Conservation (phyloP, 2,113 vertebrate genomes). For the Nothocercus julius region DNA sequence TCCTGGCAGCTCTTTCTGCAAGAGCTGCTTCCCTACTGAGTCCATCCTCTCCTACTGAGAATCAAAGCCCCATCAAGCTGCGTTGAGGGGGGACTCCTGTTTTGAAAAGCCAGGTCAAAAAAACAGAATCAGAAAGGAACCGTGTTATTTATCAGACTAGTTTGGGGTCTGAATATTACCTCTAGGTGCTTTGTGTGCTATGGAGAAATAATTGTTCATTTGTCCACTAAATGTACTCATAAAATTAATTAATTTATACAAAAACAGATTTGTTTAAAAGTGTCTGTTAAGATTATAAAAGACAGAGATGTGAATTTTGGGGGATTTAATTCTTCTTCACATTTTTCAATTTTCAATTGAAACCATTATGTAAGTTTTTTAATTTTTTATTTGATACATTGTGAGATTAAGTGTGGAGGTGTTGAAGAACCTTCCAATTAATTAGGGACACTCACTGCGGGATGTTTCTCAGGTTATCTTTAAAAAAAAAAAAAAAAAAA, state of each 20-base stretch:
- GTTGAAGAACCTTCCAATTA: neutral
- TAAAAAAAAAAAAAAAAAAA: fast-evolving
- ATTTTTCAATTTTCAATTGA: neutral
- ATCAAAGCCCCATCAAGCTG: slow-evolving; percentile 7
- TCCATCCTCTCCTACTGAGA: neutral
- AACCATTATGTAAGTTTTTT: neutral
- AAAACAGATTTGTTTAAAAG: neutral
- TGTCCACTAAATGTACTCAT: neutral
- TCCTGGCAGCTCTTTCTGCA: neutral
- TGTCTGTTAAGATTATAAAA: neutral
- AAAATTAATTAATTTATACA: neutral
- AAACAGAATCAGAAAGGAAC: neutral
- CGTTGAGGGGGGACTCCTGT: neutral
- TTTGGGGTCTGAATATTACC: neutral
- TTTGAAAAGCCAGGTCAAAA: neutral
- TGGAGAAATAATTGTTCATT: neutral
- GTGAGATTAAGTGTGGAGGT: neutral
- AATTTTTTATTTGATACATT: neutral
- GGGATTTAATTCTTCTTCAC: neutral
- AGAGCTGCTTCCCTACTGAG: slow-evolving; percentile 11
- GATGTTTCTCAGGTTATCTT: neutral
- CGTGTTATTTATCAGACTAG: neutral
- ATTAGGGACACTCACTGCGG: neutral
- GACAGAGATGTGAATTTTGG: neutral
- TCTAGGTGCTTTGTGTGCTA: neutral